These are phyloP conservation scores for Pseudorhombus dupliciocellatus DNA, from an alignment of 2,113 vertebrate genomes.

Conservation along the genomic window DNA sequence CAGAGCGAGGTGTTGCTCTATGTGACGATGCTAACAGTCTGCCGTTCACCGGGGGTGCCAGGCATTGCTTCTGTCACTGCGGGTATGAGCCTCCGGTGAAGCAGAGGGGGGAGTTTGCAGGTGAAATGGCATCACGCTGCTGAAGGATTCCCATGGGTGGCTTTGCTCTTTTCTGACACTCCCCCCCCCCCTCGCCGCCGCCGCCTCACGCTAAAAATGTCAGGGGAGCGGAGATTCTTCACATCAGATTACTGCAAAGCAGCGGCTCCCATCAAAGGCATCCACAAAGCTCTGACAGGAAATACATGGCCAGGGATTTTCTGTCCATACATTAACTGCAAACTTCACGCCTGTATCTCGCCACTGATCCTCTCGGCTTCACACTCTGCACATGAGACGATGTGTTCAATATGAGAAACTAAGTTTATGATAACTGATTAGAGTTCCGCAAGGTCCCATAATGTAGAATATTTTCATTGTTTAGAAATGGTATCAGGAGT, in stretches of 20 bases:
- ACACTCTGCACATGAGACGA: too few species aligned
- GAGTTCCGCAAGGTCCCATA: too few species aligned
- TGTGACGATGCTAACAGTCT: slow-evolving; percentile 61
- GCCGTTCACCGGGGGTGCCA: slow-evolving; percentile 45
- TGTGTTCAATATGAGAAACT: too few species aligned
- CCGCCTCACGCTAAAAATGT: slow-evolving; percentile 21
- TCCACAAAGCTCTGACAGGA: not conserved
- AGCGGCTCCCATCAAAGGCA: slow-evolving; percentile 22
- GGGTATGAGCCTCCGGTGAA: slow-evolving; percentile 17
- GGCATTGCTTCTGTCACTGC: slow-evolving; percentile 34
- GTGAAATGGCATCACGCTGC: slow-evolving; percentile 32
- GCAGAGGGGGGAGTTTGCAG: not conserved
- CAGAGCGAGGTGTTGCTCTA: slow-evolving; percentile 55
- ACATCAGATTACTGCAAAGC: not conserved
- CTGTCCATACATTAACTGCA: slow-evolving; percentile 6
- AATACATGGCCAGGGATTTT: not conserved
- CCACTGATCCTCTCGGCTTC: too few species aligned
- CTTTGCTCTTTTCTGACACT: slow-evolving; percentile 42
- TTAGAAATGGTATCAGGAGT: too few species aligned
- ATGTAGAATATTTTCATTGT: too few species aligned
- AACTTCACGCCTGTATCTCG: too few species aligned
- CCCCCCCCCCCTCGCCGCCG: slow-evolving; percentile 19
- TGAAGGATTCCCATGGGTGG: slow-evolving; percentile 44
- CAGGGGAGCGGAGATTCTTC: slow-evolving; percentile 6
- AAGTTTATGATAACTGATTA: too few species aligned